Evolutionary conservation across 2,888 invertebrate genomes (phyloP), one percentile per base, ranked within the genome.

Genomic region (Camptogramma bilineatum): DNA sequence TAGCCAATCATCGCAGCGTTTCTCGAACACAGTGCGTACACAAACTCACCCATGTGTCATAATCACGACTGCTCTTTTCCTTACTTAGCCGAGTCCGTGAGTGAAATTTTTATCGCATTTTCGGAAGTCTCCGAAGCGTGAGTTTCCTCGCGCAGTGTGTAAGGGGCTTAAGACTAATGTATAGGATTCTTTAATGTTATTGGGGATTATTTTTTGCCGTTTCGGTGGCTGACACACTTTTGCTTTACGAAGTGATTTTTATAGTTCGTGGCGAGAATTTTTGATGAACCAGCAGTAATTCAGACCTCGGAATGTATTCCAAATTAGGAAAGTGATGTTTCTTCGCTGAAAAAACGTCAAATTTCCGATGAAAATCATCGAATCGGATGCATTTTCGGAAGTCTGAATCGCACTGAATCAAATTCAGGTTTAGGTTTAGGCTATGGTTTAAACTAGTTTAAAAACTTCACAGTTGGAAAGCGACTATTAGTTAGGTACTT

Each of bases 51-150:
- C 74, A 70, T 71, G 66, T 63, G 72, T 64, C 68, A 55, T 67
- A 70, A 72, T 72, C 68, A 66, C 66, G 62, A 60, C 64, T 64
- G 70, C 66, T 66, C 64, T 62, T 62, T 58, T 48, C 62, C 55
- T 44, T 56, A 44, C 55, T 44, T 56, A 44, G 24, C 62, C 72
- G 74, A 74, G 76, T 75, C 72, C 80, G 79, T 80, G 80, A 75
- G 75, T 74, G 72, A 79, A 79, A 77, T 80, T 62, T 69, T 68
- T 74, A 74, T 66, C 69, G 67, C 73, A 54, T 73, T 73, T 76
- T 69, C 69, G 67, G 50, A 50, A 67, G 42, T 56, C 69, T 24
- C 19, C 59, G 70, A 61, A 66, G 74, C 73, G 66, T 71, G 21
- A 51, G 51, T 56, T 51, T 52, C 54, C 42, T 54, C 55, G 46